These are phyloP conservation scores for Sialia sialis DNA, from an alignment of 2,113 vertebrate species.

Conservation along the genomic window DNA sequence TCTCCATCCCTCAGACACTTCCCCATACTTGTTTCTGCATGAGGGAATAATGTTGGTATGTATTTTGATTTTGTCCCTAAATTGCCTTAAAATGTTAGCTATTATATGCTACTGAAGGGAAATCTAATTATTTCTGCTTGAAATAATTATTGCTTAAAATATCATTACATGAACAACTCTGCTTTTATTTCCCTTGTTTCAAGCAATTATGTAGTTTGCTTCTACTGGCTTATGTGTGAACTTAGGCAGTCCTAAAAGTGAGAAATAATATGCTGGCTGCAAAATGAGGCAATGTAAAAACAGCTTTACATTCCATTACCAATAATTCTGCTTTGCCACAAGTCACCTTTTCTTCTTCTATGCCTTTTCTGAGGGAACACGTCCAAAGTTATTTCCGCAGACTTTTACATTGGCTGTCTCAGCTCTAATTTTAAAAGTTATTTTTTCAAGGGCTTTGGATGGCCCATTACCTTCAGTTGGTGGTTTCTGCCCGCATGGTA, in stretches of 20 bases:
- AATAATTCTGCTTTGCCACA: not conserved
- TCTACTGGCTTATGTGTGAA: not conserved
- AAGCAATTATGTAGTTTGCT: slow-evolving; percentile 24
- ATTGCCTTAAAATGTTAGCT: not conserved
- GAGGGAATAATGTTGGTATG: not conserved
- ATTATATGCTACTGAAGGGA: not conserved
- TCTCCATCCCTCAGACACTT: not conserved
- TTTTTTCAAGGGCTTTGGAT: not conserved
- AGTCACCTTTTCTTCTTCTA: not conserved
- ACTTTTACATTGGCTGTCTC: not conserved
- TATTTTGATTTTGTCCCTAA: not conserved
- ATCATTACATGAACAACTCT: not conserved
- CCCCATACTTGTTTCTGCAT: not conserved
- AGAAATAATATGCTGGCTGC: not conserved
- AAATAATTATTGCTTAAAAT: slow-evolving; percentile 32
- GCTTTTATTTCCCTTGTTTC: slow-evolving; percentile 23
- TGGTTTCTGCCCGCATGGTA: not conserved
- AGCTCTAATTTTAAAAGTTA: not conserved
- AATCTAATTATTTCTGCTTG: slow-evolving; percentile 22
- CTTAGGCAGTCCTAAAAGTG: not conserved
- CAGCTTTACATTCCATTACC: not conserved
- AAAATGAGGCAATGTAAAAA: not conserved
- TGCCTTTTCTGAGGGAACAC: not conserved
- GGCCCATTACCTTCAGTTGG: not conserved
- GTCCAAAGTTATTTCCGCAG: not conserved